Percentiles rank a stretch among this genome's conserved stretches.
Conservation (phyloP, 2,888 invertebrate genomes). For the Pterostichus madidus region DNA sequence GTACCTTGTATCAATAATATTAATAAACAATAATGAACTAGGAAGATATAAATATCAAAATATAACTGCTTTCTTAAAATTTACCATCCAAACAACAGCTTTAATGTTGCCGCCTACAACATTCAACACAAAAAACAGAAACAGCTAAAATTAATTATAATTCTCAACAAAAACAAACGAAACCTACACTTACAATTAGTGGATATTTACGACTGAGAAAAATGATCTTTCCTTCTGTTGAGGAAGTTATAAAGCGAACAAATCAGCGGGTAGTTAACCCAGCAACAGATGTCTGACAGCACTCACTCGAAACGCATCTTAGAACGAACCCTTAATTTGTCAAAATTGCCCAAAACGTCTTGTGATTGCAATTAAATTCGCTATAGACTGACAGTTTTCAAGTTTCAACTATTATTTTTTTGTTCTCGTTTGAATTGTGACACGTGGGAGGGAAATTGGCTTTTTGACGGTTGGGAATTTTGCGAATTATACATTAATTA, state of each 20-base stretch:
- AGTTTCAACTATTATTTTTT: no score
- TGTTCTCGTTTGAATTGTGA: no score
- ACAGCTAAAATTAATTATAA: slow-evolving; percentile 6
- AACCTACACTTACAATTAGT: slow-evolving; percentile 13
- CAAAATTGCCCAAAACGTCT: slow-evolving; percentile 57
- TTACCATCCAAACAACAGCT: neutral
- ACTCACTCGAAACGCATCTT: slow-evolving; percentile 5
- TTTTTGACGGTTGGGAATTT: no score
- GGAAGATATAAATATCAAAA: neutral
- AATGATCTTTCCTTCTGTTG: slow-evolving; percentile 42
- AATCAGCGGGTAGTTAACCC: slow-evolving; percentile 55
- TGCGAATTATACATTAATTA: no score
- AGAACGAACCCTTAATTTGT: slow-evolving; percentile 46
- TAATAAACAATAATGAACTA: no score
- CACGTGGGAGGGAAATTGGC: no score
- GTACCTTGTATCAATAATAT: no score
- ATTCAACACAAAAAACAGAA: neutral
- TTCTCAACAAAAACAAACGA: slow-evolving; percentile 11
- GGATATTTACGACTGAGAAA: slow-evolving; percentile 28
- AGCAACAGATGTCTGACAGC: slow-evolving; percentile 58
- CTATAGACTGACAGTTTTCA: slow-evolving; percentile 23
- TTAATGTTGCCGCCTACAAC: no score
- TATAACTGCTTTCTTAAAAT: neutral
- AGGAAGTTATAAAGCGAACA: slow-evolving; percentile 55
- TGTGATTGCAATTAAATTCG: slow-evolving; percentile 59